Evolutionary conservation across 1,140 invertebrate species (phyloP), one percentile per base, ranked within the genome.

Genomic region (Bombus affinis): DNA sequence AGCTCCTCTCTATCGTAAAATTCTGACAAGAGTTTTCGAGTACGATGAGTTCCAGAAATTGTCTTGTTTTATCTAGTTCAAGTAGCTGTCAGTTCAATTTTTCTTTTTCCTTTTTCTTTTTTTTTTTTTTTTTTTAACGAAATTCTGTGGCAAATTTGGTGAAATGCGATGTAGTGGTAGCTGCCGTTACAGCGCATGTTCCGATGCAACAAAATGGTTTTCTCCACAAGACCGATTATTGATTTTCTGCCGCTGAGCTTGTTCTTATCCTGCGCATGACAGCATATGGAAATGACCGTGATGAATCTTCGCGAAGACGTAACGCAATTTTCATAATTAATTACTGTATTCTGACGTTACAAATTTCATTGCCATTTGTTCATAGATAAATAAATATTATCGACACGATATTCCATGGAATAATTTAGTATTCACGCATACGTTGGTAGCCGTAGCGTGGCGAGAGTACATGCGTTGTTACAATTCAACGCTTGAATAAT

Each of bases 201-300:
- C 39, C 32, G 68, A 80, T 65, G 68, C 42, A 80, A 47, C 12
- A 35, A 22, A 35, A 2, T 18, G 18, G n/a, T 32, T 80, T 62
- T 18, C 57, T 25, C 18, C 42, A 32, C 35, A 32, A 18, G 35
- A 22, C 35, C 28, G 59, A 32, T 73, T 73, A 85, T 85, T 66
- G 83, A 85, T 80, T 80, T 53, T 85, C 53, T 12, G 39, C 25
- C 32, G 71, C 53, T 72, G 83, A 85, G 77, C 83, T 59, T 62
- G 57, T 73, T 85, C 42, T 39, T 15, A 44, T 13, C 53, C 76
- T n/a, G 6, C 12, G 10, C 18, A 13, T 44, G 18, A 13, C 35
- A 53, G 53, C 53, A 39, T 22, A 8, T 28, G 44, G 12, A 10
- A 47, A 39, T 32, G n/a, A 0, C 2, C 6, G 65, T 66, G 5